Percentiles rank a stretch among this genome's conserved stretches.
phyloP scores from a whole-genome alignment of 1,140 invertebrate genomes.

The Drosophila miranda region DNA sequence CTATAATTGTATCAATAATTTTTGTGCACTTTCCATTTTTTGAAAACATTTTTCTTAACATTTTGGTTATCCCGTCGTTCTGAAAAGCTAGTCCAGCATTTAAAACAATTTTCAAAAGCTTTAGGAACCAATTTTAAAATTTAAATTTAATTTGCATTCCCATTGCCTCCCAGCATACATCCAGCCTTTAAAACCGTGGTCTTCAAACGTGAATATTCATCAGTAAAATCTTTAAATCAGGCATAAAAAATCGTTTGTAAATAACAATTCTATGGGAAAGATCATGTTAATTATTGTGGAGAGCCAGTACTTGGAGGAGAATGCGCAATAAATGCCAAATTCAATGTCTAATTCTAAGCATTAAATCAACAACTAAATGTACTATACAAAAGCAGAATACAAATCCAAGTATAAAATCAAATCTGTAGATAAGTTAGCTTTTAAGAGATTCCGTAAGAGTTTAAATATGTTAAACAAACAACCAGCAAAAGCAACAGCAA shows the following conservation, averaged over 20 bases:
- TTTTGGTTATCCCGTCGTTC: constrained; percentile 13
- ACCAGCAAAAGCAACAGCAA: constrained; percentile 6
- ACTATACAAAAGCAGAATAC: constrained; percentile 59
- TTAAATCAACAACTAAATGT: constrained; percentile 56
- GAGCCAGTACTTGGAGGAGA: constrained; percentile 23
- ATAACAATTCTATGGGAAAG: constrained; percentile 55
- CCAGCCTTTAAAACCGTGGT: constrained; percentile 31
- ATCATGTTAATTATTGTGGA: constrained; percentile 60
- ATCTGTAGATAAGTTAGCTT: constrained; percentile 55
- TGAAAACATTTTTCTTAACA: background rate
- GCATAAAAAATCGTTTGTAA: constrained; percentile 52
- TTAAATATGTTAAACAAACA: constrained; percentile 31
- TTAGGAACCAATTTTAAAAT: constrained; percentile 11
- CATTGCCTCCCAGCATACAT: constrained; percentile 14
- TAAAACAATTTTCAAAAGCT: constrained; percentile 37
- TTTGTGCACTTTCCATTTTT: constrained; percentile 10
- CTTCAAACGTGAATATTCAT: constrained; percentile 29
- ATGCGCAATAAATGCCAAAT: constrained; percentile 79
- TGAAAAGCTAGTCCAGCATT: constrained; percentile 47
- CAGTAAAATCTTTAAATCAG: constrained; percentile 29
- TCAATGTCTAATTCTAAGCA: constrained; percentile 75
- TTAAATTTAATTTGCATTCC: constrained; percentile 23
- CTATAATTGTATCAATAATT: constrained; percentile 39
- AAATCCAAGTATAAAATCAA: constrained; percentile 65
- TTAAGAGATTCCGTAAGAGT: constrained; percentile 47